Conservation (phyloP, 2,113 vertebrate species). For the Hydropotes inermis region DNA sequence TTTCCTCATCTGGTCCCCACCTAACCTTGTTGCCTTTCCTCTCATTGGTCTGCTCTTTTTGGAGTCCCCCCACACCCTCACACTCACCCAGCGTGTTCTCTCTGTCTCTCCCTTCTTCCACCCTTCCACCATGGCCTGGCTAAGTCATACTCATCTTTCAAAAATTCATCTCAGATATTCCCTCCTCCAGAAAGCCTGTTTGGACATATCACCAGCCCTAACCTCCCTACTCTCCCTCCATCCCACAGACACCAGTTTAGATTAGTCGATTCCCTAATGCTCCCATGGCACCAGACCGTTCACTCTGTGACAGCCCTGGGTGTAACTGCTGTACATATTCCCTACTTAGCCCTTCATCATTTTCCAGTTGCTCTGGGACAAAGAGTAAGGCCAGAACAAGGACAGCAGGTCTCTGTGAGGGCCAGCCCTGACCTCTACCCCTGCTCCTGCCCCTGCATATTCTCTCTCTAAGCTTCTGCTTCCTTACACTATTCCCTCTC, state of each 20-base stretch:
- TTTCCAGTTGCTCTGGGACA: neutral
- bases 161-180: neutral
- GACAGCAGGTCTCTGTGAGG: neutral
- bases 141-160: slow-evolving; percentile 5
- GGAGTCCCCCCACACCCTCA: neutral
- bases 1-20: neutral
- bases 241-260: neutral
- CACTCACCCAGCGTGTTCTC: neutral
- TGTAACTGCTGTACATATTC: fast-evolving
- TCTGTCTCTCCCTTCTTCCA: neutral
- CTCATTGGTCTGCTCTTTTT: neutral
- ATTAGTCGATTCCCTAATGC: neutral
- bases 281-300: neutral
- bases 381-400: neutral
- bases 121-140: neutral
- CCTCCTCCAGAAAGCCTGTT: neutral
- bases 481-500: neutral
- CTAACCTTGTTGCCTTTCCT: neutral
- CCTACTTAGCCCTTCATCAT: too few species aligned
- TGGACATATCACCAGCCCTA: neutral
- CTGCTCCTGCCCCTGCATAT: neutral
- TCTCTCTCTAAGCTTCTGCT: neutral
- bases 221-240: neutral
- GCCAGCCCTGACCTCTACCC: neutral
- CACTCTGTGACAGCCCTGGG: neutral